phyloP scores from a whole-genome alignment of 2,797 vertebrate species.

The Gymnothorax javanicus region DNA sequence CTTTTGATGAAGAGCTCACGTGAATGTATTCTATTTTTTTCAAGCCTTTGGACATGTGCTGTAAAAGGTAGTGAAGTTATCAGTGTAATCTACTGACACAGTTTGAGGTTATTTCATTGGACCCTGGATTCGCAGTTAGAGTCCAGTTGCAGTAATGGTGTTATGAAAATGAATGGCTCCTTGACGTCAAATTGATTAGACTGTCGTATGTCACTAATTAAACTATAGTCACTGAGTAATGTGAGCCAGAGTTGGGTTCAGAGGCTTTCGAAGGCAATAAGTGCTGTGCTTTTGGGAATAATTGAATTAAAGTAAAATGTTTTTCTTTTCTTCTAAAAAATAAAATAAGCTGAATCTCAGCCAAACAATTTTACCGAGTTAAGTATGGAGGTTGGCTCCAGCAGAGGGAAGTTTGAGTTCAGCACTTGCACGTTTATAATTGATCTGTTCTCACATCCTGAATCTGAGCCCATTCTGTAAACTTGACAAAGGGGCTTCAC shows the following conservation, averaged over 20 bases:
- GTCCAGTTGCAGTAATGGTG: neutral
- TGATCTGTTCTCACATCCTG: slow-evolving; percentile 53
- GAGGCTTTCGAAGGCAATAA: neutral
- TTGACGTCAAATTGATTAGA: neutral
- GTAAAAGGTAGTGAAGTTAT: neutral
- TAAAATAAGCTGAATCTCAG: neutral
- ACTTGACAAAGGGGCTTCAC: slow-evolving; percentile 67
- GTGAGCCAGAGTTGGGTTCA: neutral
- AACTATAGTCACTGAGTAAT: neutral
- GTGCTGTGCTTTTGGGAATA: neutral
- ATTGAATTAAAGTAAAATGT: neutral
- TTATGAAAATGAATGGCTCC: neutral
- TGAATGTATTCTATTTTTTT: neutral
- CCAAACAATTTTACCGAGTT: neutral
- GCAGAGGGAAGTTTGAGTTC: slow-evolving; percentile 25
- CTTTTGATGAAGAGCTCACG: slow-evolving; percentile 13
- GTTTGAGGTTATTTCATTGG: neutral
- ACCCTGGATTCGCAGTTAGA: neutral
- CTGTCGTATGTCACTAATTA: neutral
- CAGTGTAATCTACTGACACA: neutral
- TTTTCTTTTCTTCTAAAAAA: neutral
- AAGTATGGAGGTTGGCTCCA: slow-evolving; percentile 15
- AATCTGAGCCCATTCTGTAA: slow-evolving; percentile 64
- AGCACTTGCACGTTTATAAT: slow-evolving; percentile 27
- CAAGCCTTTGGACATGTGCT: neutral